A percentile compares a stretch with the other conserved stretches of the same genome.
These are phyloP conservation scores for Phragmatobia fuliginosa DNA, from an alignment of 2,888 invertebrate species.

Conservation along the genomic window DNA sequence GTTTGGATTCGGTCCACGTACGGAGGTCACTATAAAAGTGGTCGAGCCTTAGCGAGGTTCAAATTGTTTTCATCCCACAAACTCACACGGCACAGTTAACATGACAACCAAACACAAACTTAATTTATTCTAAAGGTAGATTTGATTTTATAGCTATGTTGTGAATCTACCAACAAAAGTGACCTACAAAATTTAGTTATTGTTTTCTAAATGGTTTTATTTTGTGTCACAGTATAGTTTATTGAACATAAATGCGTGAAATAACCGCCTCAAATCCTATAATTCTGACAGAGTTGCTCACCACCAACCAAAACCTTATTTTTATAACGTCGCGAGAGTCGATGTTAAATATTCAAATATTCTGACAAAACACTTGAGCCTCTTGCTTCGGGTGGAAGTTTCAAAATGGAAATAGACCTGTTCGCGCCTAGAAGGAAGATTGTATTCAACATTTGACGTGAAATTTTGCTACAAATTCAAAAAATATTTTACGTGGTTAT, in stretches of 20 bases:
- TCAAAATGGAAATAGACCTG: conserved; percentile 79
- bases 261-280: conserved; percentile 35
- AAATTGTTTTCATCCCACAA: conserved; percentile 78
- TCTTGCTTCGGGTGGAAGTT: conserved; percentile 75
- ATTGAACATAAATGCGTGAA: conserved; percentile 34
- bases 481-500: conserved; percentile 69
- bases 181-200: conserved; percentile 4
- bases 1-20: conserved; percentile 81
- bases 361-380: conserved; percentile 78
- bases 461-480: conserved; percentile 75
- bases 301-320: conserved; percentile 68
- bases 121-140: conserved; percentile 57
- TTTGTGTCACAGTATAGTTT: conserved; percentile 22
- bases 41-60: conserved; percentile 67
- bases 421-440: conserved; percentile 76
- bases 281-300: conserved; percentile 41
- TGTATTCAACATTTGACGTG: conserved; percentile 77
- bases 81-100: conserved; percentile 65
- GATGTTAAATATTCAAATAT: conserved; percentile 82
- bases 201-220: conserved; percentile 17
- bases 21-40: conserved; percentile 76
- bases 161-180: conserved; percentile 41
- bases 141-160: conserved; percentile 48
- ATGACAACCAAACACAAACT: conserved; percentile 58
- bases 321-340: conserved; percentile 69